Evolutionary conservation across 2,797 vertebrate genomes (phyloP).

Genomic region (Sus cebifrons): DNA sequence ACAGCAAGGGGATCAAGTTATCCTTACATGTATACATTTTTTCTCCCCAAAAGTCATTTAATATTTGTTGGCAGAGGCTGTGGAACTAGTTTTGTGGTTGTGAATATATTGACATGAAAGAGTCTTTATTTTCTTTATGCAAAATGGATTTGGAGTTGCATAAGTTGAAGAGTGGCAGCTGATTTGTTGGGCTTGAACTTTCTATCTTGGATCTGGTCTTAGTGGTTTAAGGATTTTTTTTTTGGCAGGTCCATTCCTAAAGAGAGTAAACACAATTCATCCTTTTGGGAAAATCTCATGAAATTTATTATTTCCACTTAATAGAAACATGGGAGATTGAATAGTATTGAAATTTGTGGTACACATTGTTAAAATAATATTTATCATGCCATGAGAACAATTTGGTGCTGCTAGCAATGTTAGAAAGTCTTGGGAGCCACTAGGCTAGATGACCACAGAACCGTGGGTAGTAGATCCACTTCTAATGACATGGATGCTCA

Average conservation of each 20-base stretch:
- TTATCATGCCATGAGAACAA: neutral
- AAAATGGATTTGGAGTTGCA: constrained; percentile 3
- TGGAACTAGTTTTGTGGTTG: neutral
- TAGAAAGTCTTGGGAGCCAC: neutral
- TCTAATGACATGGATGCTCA: neutral
- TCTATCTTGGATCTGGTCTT: constrained; percentile 2
- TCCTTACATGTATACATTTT: no score
- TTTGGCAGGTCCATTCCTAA: neutral
- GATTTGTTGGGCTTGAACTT: neutral
- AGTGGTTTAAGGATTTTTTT: neutral
- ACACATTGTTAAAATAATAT: neutral
- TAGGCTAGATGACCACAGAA: neutral
- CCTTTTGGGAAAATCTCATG: neutral
- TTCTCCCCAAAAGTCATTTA: neutral
- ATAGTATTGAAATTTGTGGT: neutral
- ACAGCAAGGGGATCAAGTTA: no score
- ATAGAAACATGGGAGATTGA: neutral
- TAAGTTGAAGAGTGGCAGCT: neutral
- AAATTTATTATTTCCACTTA: neutral
- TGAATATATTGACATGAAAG: neutral
- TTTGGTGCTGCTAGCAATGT: neutral
- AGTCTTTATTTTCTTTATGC: neutral
- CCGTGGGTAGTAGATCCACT: neutral
- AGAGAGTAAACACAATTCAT: neutral
- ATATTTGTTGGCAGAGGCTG: neutral